Base-by-base conservation (phyloP, 2,113 vertebrate genomes). In the Sorex araneus region DNA sequence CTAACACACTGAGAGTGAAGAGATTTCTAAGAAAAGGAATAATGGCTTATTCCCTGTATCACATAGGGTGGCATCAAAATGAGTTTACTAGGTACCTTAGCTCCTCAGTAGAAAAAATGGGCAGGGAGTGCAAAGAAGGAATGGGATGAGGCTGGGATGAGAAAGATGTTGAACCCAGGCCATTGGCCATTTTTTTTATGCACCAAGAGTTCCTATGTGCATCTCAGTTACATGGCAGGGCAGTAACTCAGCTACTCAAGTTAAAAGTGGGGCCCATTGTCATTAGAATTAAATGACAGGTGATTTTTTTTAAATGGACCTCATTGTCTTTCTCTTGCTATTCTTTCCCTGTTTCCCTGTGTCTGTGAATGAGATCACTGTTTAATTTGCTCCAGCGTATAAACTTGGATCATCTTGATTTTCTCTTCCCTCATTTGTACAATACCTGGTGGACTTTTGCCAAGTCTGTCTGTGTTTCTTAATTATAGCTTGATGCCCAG, bases 351-450 rank as follows among this genome's bases (percentile, higher is more conserved):
- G 69, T 57, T 92, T 89, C 10, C 25, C 10, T 57, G 8, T 84
- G 77, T 81, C 63, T 32, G 5, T 77, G 40, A 89, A 28, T 81
- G 85, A 93, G 30, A 78, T 43, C 76, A 32, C 75, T 66, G 18
- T 69, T 78, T 66, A 79, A 12, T 45, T 57, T 83, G 4, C 18
- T 32, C 84, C 34, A 84, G 63, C 12, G 25, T 12, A 82, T 45
- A 34, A 54, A 36, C 54, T 57, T 84, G 16, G 19, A 34, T 69
- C 70, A 70, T 30, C 1, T 6, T 34, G 18, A 18, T 92, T 83
- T 88, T 63, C 23, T 86, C 34, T 77, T 77, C 6, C 23, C 3
- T 90, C 27, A 47, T 69, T 66, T 66, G 64, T 30, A 28, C 64
- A 66, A 19, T 28, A 30, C 25, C 64, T 66, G 25, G 3, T 2